Conservation (phyloP, 2,888 invertebrate genomes). For the Acrobasis repandana region DNA sequence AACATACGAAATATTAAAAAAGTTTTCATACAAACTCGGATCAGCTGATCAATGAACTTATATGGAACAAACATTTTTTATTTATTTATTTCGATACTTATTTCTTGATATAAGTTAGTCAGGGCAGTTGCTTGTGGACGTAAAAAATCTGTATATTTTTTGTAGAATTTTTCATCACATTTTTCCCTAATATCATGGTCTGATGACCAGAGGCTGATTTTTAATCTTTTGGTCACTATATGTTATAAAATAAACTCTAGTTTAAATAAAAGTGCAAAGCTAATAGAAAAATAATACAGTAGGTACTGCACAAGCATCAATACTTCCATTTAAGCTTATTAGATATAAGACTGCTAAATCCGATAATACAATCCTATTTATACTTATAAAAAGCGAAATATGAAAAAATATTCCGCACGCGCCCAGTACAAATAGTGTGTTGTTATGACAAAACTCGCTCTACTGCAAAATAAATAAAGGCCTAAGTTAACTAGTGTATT, state of each 20-base stretch:
- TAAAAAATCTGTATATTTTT: too few species aligned
- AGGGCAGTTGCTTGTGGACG: too few species aligned
- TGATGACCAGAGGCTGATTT: too few species aligned
- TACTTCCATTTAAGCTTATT: constrained; percentile 15
- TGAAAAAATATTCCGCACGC: constrained; percentile 71
- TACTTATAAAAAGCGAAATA: constrained; percentile 63
- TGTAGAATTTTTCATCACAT: too few species aligned
- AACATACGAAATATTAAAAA: too few species aligned
- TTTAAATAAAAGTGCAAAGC: neutral
- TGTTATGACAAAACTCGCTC: constrained; percentile 69
- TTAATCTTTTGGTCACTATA: too few species aligned
- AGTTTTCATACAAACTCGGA: too few species aligned
- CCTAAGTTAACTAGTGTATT: constrained; percentile 75
- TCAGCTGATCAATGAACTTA: too few species aligned
- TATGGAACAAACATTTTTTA: too few species aligned
- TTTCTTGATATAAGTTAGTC: too few species aligned
- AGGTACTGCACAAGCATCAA: neutral
- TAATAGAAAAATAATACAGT: neutral
- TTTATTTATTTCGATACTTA: too few species aligned
- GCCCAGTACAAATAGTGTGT: constrained; percentile 51
- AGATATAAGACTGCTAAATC: constrained; percentile 59
- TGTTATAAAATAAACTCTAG: neutral
- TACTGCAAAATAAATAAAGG: constrained; percentile 71
- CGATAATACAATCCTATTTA: constrained; percentile 68
- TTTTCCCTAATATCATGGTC: too few species aligned